Evolutionary conservation across 1,140 invertebrate species (phyloP), one percentile per base, ranked within the genome.

Genomic region (Pogonus chalceus): DNA sequence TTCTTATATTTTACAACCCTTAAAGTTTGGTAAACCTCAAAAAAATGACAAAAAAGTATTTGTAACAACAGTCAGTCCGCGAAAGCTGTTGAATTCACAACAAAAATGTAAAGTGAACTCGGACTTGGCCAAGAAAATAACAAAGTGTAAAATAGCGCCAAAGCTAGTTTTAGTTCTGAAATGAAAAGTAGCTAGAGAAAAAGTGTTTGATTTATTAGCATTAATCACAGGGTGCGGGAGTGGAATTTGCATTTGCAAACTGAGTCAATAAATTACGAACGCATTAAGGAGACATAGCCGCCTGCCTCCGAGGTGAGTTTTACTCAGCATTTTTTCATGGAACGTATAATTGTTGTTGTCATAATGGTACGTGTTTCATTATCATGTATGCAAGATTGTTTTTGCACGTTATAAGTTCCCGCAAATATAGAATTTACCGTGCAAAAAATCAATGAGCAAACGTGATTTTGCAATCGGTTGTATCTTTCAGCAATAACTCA

Each of bases 161-260:
- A 31, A 31, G 26, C 37, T 43, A 43, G 37, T 43, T 43, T 43
- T 43, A 43, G 37, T 12, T 43, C 37, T 43, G 37, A 43, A 43
- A 43, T 43, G 7, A 43, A 43, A 43, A 43, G 37, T 43, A 43
- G 18, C 37, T 43, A 9, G 9, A 3, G 9, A 18, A 7, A 18
- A 16, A 18, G 37, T 18, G 18, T 43, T 43, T 43, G 37, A 43
- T 43, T 43, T 43, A 43, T 43, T 18, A 16, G 7, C 37, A 43
- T 43, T 43, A 43, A 43, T 43, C 37, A 43, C 37, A 12, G 37
- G 37, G 37, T 43, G 37, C 37, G 37, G 37, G 37, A 43, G 37
- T 43, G 37, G 37, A 43, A 43, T 43, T 43, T 43, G 37, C 37
- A 43, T 43, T 43, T 43, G 37, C 37, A 43, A 43, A 43, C 37